A percentile compares a stretch with the other conserved stretches of the same genome.
Conservation (phyloP, 2,113 vertebrate species). For the Suncus etruscus region DNA sequence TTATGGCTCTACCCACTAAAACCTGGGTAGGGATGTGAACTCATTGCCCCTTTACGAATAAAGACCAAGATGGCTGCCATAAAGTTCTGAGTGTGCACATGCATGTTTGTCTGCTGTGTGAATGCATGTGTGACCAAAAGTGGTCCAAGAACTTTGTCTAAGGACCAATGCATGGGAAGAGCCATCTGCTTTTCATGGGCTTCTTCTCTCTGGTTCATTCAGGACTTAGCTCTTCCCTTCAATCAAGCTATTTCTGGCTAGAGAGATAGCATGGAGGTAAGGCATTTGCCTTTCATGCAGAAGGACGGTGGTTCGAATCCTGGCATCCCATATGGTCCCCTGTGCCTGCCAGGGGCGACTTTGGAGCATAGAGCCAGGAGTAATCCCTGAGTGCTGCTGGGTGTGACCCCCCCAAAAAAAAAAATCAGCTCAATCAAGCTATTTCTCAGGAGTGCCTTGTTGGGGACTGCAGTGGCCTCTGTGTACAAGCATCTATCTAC, state of each 20-base stretch:
- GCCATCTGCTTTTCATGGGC: neutral
- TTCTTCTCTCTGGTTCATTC: neutral
- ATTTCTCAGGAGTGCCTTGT: neutral
- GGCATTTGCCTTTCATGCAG: too few relatives aligned
- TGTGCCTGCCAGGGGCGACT: too few relatives aligned
- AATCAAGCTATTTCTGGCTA: neutral
- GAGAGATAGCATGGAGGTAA: neutral
- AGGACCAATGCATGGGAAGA: neutral
- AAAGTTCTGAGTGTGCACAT: neutral
- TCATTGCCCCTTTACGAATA: neutral
- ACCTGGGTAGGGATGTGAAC: neutral
- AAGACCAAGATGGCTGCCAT: neutral
- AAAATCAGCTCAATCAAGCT: too few relatives aligned
- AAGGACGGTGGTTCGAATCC: too few relatives aligned
- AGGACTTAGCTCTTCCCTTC: neutral
- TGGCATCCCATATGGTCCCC: too few relatives aligned
- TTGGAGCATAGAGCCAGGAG: too few relatives aligned
- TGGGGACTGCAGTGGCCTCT: conserved; percentile 13
- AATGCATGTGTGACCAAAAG: neutral
- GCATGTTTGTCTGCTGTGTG: neutral
- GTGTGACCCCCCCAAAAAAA: too few relatives aligned
- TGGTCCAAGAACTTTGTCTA: neutral
- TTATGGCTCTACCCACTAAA: too few relatives aligned
- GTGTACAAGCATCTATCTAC: neutral
- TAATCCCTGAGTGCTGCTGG: too few relatives aligned